These are phyloP conservation scores for Dicranocentrus wangi DNA, from an alignment of 2,888 invertebrate genomes.

Conservation along the genomic window DNA sequence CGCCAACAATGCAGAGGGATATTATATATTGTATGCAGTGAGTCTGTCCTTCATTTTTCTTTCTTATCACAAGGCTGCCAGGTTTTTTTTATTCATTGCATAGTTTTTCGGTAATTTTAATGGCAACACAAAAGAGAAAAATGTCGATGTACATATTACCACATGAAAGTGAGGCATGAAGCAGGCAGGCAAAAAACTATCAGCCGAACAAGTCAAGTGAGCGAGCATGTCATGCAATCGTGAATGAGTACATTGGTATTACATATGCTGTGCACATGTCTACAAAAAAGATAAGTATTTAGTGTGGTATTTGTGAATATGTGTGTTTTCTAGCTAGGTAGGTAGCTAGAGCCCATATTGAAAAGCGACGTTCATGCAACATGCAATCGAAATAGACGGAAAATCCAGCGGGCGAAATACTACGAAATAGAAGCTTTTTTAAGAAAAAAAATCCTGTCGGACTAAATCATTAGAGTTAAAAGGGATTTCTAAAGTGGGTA, in stretches of 20 bases:
- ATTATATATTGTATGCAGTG: too few species aligned
- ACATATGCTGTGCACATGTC: too few species aligned
- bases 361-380: conserved; percentile 4
- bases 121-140: background rate
- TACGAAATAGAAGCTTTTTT: conserved; percentile 2
- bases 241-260: background rate
- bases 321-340: too few species aligned
- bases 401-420: conserved; percentile 20
- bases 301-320: too few species aligned
- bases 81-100: background rate
- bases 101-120: conserved; percentile 27
- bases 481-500: too few species aligned
- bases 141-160: background rate
- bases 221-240: background rate
- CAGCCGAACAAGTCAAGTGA: background rate
- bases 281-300: too few species aligned
- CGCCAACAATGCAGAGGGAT: too few species aligned
- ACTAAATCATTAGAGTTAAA: too few species aligned
- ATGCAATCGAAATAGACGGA: conserved; percentile 3
- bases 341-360: too few species aligned
- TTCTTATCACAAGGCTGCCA: conserved; percentile 45
- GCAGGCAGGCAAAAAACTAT: background rate
- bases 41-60: conserved; percentile 44
- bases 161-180: background rate
- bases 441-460: too few species aligned